Conservation (phyloP, 2,888 invertebrate species). For the Phorcus lineatus region DNA sequence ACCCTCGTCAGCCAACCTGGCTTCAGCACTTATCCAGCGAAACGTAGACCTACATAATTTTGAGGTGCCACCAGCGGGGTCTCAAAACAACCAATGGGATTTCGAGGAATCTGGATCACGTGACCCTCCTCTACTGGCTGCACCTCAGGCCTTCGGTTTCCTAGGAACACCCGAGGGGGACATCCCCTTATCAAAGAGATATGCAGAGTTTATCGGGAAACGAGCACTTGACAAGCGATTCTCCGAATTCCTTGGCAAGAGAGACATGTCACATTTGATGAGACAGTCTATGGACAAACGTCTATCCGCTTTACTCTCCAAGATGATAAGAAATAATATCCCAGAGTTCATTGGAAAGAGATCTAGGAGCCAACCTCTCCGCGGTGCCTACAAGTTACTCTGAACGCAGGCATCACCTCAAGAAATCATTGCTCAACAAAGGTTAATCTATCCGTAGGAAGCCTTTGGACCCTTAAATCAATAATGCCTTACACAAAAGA, state of each 20-base stretch:
- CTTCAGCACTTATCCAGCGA: slow-evolving; percentile 13
- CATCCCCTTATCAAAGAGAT: slow-evolving; percentile 19
- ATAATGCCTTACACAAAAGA: neutral
- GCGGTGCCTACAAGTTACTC: slow-evolving; percentile 13
- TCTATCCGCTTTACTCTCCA: neutral
- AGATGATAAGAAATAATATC: neutral
- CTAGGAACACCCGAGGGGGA: neutral
- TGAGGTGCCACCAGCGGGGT: neutral
- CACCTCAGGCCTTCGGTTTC: slow-evolving; percentile 11
- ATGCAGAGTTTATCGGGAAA: slow-evolving; percentile 36
- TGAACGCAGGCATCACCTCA: neutral
- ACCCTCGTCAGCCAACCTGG: neutral
- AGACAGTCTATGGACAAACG: slow-evolving; percentile 5
- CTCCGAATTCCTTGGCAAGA: slow-evolving; percentile 50
- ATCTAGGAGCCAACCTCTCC: neutral
- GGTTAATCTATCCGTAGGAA: neutral
- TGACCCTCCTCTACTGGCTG: neutral
- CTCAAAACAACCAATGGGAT: slow-evolving; percentile 8
- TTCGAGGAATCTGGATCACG: neutral
- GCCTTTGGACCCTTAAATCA: neutral
- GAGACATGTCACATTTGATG: slow-evolving; percentile 18
- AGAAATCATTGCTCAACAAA: slow-evolving; percentile 6
- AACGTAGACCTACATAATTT: slow-evolving; percentile 4
- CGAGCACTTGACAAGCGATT: slow-evolving; percentile 37
- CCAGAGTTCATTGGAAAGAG: slow-evolving; percentile 24